A percentile compares a stretch with the other conserved stretches of the same genome.
Evolutionary conservation across 2,113 vertebrate species (phyloP).

Genomic region (Antechinus flavipes): DNA sequence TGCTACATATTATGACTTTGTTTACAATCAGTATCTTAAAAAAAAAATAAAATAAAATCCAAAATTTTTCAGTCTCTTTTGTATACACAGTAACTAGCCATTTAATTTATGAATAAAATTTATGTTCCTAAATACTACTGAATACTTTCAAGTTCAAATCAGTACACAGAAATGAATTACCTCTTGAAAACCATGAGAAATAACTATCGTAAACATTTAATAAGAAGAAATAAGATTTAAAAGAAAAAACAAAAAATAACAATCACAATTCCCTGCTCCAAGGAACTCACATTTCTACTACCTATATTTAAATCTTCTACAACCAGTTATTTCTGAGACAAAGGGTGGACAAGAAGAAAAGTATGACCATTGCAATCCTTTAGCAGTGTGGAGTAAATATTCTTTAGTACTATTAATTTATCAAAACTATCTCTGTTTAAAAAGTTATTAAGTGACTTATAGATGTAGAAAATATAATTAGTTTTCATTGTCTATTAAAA

Average conservation of each 20-base stretch:
- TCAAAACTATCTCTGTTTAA: background rate
- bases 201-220: background rate
- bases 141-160: background rate
- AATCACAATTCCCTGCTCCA: background rate
- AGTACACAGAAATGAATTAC: background rate
- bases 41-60: background rate
- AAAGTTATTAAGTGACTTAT: background rate
- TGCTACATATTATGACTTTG: background rate
- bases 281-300: background rate
- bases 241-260: background rate
- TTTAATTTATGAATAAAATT: background rate
- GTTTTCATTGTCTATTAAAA: background rate
- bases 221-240: background rate
- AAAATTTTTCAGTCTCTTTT: background rate
- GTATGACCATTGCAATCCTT: background rate
- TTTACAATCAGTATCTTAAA: background rate
- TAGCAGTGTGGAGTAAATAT: background rate
- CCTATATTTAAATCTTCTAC: background rate
- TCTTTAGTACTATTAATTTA: background rate
- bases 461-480: background rate
- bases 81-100: background rate
- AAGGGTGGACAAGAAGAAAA: background rate
- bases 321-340: background rate
- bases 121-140: background rate
- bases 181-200: background rate